These are phyloP conservation scores for Isotomurus palustris DNA, from an alignment of 2,888 invertebrate species.

Conservation along the genomic window DNA sequence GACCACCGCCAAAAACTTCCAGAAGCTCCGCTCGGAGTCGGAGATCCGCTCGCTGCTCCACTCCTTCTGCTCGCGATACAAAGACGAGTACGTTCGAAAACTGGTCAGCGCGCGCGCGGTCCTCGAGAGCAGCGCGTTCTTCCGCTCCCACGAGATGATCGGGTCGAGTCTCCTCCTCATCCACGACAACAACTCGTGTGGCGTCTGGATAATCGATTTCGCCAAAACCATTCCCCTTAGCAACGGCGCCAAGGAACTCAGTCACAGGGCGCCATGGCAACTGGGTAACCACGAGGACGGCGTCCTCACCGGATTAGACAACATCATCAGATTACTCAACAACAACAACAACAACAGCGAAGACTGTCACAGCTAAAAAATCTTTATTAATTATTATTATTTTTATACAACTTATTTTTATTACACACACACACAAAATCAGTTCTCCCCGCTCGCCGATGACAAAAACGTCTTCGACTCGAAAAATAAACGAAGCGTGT, in stretches of 20 bases:
- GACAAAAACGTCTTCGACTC: slow-evolving; percentile 53
- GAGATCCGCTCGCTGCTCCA: slow-evolving; percentile 71
- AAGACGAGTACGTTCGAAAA: slow-evolving; percentile 65
- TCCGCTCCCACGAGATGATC: slow-evolving; percentile 75
- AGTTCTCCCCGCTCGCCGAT: no score
- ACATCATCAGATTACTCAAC: slow-evolving; percentile 62
- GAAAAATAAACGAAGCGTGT: slow-evolving; percentile 87
- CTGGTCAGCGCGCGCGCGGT: slow-evolving; percentile 70
- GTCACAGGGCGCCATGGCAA: slow-evolving; percentile 77
- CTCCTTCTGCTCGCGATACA: slow-evolving; percentile 65
- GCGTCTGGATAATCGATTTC: slow-evolving; percentile 96
- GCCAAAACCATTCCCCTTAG: slow-evolving; percentile 82
- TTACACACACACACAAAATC: no score
- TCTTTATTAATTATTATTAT: no score
- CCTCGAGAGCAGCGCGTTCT: slow-evolving; percentile 75
- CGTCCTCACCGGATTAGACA: slow-evolving; percentile 84
- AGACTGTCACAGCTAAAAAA: no score
- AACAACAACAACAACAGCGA: no score
- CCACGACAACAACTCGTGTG: slow-evolving; percentile 80
- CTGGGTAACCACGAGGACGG: slow-evolving; percentile 98
- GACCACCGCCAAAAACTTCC: slow-evolving; percentile 12
- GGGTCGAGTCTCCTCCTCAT: slow-evolving; percentile 76
- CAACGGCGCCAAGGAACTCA: slow-evolving; percentile 60
- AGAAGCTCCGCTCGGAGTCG: slow-evolving; percentile 25
- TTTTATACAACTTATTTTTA: no score